Percentiles rank a stretch among this genome's conserved stretches.
These are phyloP conservation scores for Mobula hypostoma DNA, from an alignment of 2,113 vertebrate genomes.

Conservation along the genomic window DNA sequence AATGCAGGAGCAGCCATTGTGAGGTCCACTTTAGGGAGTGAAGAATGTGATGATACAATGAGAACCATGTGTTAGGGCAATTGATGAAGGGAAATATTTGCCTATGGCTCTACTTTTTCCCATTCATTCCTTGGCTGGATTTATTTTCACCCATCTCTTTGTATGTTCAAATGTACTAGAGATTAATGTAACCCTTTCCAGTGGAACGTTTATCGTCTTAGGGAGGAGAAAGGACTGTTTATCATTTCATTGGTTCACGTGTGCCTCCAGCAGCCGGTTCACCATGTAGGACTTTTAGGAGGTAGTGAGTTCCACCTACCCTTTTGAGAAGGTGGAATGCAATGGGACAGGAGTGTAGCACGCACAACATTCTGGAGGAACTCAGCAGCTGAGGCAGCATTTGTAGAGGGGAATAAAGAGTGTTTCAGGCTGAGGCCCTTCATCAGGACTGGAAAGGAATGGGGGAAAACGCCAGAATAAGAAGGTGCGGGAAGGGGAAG, in stretches of 20 bases:
- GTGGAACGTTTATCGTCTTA: not conserved
- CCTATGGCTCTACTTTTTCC: not conserved
- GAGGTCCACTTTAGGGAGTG: conserved; percentile 13
- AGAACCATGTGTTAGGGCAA: not conserved
- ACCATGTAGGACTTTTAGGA: not conserved
- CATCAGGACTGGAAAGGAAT: no score
- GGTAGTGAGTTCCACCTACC: not conserved
- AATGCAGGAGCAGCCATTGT: not conserved
- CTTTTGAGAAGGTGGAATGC: not conserved
- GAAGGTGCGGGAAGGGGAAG: no score
- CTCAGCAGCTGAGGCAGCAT: no score
- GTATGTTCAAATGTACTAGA: not conserved
- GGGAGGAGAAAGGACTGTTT: no score
- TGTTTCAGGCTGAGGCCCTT: no score
- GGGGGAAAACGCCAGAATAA: no score
- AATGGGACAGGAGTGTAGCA: not conserved
- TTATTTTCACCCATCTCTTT: not conserved
- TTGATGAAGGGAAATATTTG: not conserved
- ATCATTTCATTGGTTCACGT: not conserved
- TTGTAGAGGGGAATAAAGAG: no score
- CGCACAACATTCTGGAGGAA: no score
- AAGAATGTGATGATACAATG: not conserved
- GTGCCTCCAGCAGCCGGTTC: not conserved
- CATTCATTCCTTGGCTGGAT: not conserved
- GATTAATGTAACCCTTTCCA: not conserved